Evolutionary conservation across 2,888 invertebrate genomes (phyloP), one percentile per base, ranked within the genome.

Genomic region (Thereva unica): DNA sequence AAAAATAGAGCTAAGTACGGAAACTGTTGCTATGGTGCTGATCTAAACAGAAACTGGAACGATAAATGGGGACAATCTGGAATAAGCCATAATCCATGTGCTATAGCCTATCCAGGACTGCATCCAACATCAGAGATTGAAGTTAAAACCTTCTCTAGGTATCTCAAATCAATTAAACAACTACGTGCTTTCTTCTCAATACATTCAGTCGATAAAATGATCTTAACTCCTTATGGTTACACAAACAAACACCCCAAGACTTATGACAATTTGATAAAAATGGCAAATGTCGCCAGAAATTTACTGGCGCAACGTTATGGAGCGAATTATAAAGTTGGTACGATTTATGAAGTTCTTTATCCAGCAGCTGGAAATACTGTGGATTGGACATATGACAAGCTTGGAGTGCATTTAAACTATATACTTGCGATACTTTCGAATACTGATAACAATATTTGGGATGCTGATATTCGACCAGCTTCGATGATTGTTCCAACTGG

Each of bases 11-110:
- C 77, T 61, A 81, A 79, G 64, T 83, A 83, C 42, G 82, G 78
- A 6, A 23, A 23, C 23, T 53, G 49, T 5, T 86, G 89, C 71
- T 77, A 78, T 67, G 92, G 92, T 4, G 85, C 86, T 0, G 92
- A 93, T 78, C 85, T 89, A 1, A 93, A 93, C 76, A 84, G 92
- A 68, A 92, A 92, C 77, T 92, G 89, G 87, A 87, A 83, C 68
- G 86, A 83, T 74, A 85, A 85, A 70, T 90, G 89, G 89, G 83
- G 85, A 69, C 83, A 83, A 38, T 81, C 83, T 35, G 87, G 89
- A 8, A 79, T 86, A 0, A 87, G 85, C 70, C 76, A 69, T 1
- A 72, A 82, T 52, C 83, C 88, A 0, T 87, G 90, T 71, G 74
- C 83, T 0, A 86, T 90, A 4, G 84, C 79, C 0, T 92, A 84